Evolutionary conservation across 2,888 invertebrate species (phyloP).

Genomic region (Phoenoteleia sp.): DNA sequence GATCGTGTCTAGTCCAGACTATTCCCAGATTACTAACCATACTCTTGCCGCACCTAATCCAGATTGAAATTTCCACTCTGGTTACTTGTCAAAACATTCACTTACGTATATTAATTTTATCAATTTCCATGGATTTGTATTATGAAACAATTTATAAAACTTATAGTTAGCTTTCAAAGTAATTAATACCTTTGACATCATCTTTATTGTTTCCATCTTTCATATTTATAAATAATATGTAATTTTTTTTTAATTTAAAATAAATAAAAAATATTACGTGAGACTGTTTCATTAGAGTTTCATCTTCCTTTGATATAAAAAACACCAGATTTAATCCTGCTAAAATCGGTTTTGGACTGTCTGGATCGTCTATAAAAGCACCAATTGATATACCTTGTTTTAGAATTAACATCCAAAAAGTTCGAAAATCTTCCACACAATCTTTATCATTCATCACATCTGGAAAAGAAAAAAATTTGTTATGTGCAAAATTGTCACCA

Average conservation of each 20-base stretch:
- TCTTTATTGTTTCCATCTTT: too few species aligned
- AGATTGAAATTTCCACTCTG: too few species aligned
- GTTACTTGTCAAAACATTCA: too few species aligned
- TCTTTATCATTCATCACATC: slow-evolving; percentile 77
- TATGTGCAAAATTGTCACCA: too few species aligned
- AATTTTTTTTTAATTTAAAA: slow-evolving; percentile 3
- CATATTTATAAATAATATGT: background rate
- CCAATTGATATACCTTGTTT: slow-evolving; percentile 81
- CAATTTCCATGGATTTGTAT: too few species aligned
- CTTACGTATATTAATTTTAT: too few species aligned
- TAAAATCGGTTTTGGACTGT: slow-evolving; percentile 81
- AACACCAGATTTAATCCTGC: slow-evolving; percentile 83
- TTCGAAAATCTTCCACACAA: slow-evolving; percentile 76
- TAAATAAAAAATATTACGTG: slow-evolving; percentile 73
- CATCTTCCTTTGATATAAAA: slow-evolving; percentile 64
- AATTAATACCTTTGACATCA: too few species aligned
- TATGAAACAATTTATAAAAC: too few species aligned
- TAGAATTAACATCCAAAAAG: slow-evolving; percentile 79
- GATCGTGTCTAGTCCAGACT: too few species aligned
- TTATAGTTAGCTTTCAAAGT: too few species aligned
- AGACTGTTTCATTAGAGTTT: slow-evolving; percentile 32
- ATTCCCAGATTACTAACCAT: too few species aligned
- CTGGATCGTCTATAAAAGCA: slow-evolving; percentile 83
- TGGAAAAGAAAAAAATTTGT: slow-evolving; percentile 72
- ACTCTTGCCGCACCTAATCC: too few species aligned